Conservation (phyloP, 2,888 invertebrate species). For the Rotaria macrura region DNA sequence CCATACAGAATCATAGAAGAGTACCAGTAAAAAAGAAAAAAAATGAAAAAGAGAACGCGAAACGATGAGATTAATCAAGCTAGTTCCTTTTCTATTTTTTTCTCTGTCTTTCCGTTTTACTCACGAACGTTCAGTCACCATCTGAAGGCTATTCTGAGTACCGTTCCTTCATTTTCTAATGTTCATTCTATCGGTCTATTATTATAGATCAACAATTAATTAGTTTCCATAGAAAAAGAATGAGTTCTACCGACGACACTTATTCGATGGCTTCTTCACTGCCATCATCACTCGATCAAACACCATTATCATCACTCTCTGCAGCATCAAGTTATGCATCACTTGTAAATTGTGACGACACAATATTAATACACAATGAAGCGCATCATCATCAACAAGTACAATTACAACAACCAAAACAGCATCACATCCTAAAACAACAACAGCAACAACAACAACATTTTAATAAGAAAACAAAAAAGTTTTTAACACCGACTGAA, state of each 20-base stretch:
- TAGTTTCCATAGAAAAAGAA: not conserved
- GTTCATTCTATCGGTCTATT: not conserved
- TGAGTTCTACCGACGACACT: not conserved
- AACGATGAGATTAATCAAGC: slow-evolving; percentile 3
- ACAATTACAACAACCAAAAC: not conserved
- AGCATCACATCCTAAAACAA: too few species aligned
- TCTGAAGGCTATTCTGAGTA: not conserved
- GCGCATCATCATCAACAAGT: not conserved
- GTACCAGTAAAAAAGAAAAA: not conserved
- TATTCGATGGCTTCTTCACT: not conserved
- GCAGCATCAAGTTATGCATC: slow-evolving; percentile 15
- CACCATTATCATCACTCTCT: slow-evolving; percentile 3
- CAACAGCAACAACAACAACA: not conserved
- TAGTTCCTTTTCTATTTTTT: not conserved
- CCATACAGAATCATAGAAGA: not conserved
- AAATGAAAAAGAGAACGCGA: not conserved
- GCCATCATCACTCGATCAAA: not conserved
- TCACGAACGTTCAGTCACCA: not conserved
- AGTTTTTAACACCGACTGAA: not conserved
- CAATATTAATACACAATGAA: not conserved
- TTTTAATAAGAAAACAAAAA: not conserved
- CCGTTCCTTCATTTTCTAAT: not conserved
- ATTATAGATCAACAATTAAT: not conserved
- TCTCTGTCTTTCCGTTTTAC: not conserved
- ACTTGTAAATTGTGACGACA: not conserved